Percentiles rank a stretch among this genome's conserved stretches.
Evolutionary conservation across 2,113 vertebrate species (phyloP).

Genomic region (Ictalurus furcatus): DNA sequence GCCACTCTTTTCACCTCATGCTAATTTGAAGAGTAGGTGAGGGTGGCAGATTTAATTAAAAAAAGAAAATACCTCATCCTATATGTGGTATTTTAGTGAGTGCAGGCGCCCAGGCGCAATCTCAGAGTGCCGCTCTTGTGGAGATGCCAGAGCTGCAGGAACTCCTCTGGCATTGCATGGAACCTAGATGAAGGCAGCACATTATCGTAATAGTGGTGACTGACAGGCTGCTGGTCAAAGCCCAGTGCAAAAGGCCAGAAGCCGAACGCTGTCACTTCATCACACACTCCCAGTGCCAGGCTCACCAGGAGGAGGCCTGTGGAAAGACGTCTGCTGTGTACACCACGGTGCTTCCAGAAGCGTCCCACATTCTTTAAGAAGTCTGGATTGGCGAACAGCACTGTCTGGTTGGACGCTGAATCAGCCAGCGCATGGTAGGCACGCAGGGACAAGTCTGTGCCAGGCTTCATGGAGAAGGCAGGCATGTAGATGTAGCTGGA

Average conservation of each 20-base stretch:
- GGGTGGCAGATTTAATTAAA: neutral
- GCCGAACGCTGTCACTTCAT: slow-evolving; percentile 90
- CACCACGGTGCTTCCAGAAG: slow-evolving; percentile 89
- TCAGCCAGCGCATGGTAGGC: slow-evolving; percentile 87
- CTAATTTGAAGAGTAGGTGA: slow-evolving; percentile 21
- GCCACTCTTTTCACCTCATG: slow-evolving; percentile 27
- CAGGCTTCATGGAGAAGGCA: slow-evolving; percentile 91
- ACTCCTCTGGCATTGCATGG: slow-evolving; percentile 97
- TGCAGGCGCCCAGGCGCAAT: slow-evolving; percentile 82
- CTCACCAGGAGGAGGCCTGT: slow-evolving; percentile 94
- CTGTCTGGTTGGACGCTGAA: slow-evolving; percentile 82
- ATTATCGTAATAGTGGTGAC: slow-evolving; percentile 97
- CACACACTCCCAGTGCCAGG: slow-evolving; percentile 88
- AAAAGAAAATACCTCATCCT: slow-evolving; percentile 39
- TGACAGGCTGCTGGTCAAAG: slow-evolving; percentile 80
- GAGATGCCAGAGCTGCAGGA: slow-evolving; percentile 93
- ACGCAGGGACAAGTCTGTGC: slow-evolving; percentile 86
- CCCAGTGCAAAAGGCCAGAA: slow-evolving; percentile 93
- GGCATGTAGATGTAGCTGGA: slow-evolving; percentile 96
- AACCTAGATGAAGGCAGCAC: slow-evolving; percentile 86
- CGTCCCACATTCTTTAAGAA: slow-evolving; percentile 86
- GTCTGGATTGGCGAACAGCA: slow-evolving; percentile 93
- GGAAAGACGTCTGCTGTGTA: slow-evolving; percentile 90
- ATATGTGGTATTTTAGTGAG: slow-evolving; percentile 45
- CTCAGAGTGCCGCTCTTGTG: slow-evolving; percentile 87